These are phyloP conservation scores for Bungarus multicinctus DNA, from an alignment of 2,113 vertebrate species.

Conservation along the genomic window DNA sequence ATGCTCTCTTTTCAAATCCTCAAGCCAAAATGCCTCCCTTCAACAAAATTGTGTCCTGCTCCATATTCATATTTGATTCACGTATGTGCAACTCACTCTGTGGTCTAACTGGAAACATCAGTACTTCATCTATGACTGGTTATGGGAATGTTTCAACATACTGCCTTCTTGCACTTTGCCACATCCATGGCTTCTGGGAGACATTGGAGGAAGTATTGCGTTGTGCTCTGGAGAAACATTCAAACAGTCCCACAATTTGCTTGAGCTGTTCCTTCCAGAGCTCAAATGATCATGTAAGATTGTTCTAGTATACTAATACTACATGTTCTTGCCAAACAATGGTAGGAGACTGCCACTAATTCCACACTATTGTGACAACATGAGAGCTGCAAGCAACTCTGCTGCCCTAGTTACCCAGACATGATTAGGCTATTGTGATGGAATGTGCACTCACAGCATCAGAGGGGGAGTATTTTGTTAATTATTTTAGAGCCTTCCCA, in stretches of 20 bases:
- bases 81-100: not conserved
- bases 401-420: not conserved
- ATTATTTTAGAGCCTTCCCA: not conserved
- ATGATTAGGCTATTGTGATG: not conserved
- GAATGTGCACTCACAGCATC: not conserved
- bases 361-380: not conserved
- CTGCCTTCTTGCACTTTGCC: not conserved
- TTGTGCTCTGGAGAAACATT: not conserved
- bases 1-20: not conserved
- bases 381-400: not conserved
- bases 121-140: not conserved
- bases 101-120: not conserved
- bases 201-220: not conserved
- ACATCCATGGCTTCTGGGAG: not conserved
- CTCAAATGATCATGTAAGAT: not conserved
- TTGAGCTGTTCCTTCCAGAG: not conserved
- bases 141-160: not conserved
- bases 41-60: not conserved
- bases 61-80: not conserved
- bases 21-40: not conserved
- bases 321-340: not conserved
- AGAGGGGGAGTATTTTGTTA: not conserved
- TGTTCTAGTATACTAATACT: not conserved
- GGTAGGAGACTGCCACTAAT: not conserved
- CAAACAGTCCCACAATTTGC: not conserved